Base-by-base conservation (phyloP, 2,888 invertebrate species). In the Eugnorisma glareosa region DNA sequence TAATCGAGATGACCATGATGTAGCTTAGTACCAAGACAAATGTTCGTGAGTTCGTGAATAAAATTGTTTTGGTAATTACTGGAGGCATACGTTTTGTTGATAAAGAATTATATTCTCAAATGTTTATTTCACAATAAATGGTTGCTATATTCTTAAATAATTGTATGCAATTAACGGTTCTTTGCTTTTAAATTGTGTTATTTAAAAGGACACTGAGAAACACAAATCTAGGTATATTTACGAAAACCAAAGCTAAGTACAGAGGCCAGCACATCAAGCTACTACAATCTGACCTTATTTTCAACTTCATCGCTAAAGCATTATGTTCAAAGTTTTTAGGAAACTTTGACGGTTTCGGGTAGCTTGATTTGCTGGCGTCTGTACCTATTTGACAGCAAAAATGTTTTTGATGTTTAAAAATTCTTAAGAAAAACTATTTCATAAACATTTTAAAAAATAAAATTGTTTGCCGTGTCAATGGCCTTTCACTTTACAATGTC, bases 1-100 rank as follows among this genome's bases (percentile, higher is more conserved):
- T 75, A 75, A 79, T 79, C 67, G 57, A 73, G 75, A 83, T 81
- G 82, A 79, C 86, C 78, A 81, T 84, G 82, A 86, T 79, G 81
- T 31, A 76, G 67, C 74, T 78, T 71, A 64, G 45, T 73, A 66
- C 40, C 67, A 37, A 77, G 73, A 85, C 72, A 67, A 59, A 72
- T 63, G 35, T 37, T 70, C 67, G 51, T 68, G 67, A 75, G 43
- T 66, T 72, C 75, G 71, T 75, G 66, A 77, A 48, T 67, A 28
- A 31, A 13, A 66, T 72, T 57, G 43, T 51, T 72, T 69, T 35
- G 15, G 35, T 68, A 77, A 70, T 69, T 45, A 74, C 43, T 51
- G 37, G 51, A 48, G 66, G 35, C 72, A 68, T 69, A 40, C 13
- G 63, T 70, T 73, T 67, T 68, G 18, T 70, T 63, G 13, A 73